A percentile compares a stretch with the other conserved stretches of the same genome.
Conservation (phyloP, 2,888 invertebrate species). For the Trachelus stipa region DNA sequence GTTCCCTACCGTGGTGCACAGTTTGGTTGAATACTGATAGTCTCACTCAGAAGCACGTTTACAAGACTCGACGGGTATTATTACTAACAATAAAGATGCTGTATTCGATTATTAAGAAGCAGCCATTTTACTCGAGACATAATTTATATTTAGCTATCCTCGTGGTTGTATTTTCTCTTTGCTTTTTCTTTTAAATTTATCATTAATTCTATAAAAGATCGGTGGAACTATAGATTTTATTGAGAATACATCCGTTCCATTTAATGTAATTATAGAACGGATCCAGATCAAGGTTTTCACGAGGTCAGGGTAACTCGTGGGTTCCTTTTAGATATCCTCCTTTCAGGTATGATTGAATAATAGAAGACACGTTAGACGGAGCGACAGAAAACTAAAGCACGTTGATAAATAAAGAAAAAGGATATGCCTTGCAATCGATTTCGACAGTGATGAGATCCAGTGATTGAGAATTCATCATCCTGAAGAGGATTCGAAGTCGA, state of each 20-base stretch:
- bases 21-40: conserved; percentile 38
- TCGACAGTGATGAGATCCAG: not conserved
- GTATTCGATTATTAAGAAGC: not conserved
- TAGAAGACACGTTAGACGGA: not conserved
- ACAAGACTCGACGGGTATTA: conserved; percentile 16
- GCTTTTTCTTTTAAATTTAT: not conserved
- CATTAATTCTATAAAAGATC: not conserved
- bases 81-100: not conserved
- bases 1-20: conserved; percentile 24
- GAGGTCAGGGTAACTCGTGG: not conserved
- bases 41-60: conserved; percentile 33
- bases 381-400: not conserved
- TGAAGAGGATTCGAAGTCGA: not conserved
- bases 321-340: not conserved
- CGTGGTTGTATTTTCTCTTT: not conserved
- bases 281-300: not conserved
- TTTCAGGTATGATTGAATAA: not conserved
- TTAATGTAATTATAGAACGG: not conserved
- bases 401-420: not conserved
- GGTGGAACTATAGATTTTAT: not conserved
- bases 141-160: not conserved
- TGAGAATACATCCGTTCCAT: not conserved
- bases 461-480: not conserved
- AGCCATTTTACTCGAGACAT: not conserved
- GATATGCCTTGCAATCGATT: not conserved